phyloP scores from a whole-genome alignment of 1,140 invertebrate species.

The Elysia chlorotica region DNA sequence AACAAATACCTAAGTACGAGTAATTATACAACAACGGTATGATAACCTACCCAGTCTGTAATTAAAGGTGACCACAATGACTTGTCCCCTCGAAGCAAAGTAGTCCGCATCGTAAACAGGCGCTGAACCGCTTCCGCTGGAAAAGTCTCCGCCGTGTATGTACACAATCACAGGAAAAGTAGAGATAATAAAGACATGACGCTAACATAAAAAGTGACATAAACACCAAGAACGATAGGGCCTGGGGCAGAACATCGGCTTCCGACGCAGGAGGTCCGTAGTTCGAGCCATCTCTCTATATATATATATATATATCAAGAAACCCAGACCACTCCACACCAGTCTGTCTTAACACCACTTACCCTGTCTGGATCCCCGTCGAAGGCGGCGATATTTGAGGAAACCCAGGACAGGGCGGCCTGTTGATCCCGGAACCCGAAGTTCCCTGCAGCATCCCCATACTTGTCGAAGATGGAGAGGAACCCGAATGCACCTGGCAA shows the following conservation, averaged over 20 bases:
- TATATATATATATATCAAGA: no score
- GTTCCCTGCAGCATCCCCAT: slow-evolving; percentile 50
- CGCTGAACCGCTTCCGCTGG: slow-evolving; percentile 67
- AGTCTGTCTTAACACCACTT: no score
- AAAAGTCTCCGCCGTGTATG: slow-evolving; percentile 96
- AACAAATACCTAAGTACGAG: not conserved
- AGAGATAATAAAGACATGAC: no score
- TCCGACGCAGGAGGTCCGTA: no score
- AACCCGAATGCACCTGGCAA: slow-evolving; percentile 31
- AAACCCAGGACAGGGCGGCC: slow-evolving; percentile 55
- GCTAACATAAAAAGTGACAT: no score
- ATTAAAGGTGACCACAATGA: slow-evolving; percentile 92
- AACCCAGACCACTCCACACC: no score
- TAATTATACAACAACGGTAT: not conserved
- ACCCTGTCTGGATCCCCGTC: slow-evolving; percentile 67
- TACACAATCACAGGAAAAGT: slow-evolving; percentile 91
- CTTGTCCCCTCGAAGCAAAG: slow-evolving; percentile 76
- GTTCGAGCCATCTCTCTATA: no score
- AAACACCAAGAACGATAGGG: no score
- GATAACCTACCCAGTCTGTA: slow-evolving; percentile 77
- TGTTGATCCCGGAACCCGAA: slow-evolving; percentile 59
- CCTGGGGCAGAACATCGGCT: no score
- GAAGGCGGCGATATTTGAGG: slow-evolving; percentile 64
- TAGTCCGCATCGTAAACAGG: slow-evolving; percentile 90
- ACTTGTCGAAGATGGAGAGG: slow-evolving; percentile 23